These are phyloP conservation scores for Yoshiicerus persimilis DNA, from an alignment of 1,140 invertebrate species.

Conservation along the genomic window DNA sequence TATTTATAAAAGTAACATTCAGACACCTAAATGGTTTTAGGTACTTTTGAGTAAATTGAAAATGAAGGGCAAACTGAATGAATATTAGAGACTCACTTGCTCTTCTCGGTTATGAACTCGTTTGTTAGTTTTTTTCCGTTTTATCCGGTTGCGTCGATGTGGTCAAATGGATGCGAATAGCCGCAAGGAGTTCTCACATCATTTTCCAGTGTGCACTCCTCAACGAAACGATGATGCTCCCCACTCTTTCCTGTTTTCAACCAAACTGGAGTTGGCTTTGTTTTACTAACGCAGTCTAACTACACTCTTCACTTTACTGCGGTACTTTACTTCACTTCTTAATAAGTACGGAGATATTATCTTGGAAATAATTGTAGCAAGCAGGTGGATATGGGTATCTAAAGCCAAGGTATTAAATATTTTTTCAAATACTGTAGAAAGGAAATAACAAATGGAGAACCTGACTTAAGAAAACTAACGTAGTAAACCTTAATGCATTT, in stretches of 20 bases:
- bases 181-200: slow-evolving; percentile 14
- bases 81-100: neutral
- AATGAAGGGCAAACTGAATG: neutral
- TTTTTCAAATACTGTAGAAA: neutral
- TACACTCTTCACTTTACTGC: neutral
- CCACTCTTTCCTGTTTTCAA: neutral
- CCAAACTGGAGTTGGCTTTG: neutral
- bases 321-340: neutral
- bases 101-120: neutral
- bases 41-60: neutral
- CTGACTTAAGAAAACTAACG: no score
- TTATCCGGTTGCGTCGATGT: slow-evolving; percentile 19
- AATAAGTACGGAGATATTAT: neutral
- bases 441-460: neutral
- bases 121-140: neutral
- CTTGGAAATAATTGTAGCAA: neutral
- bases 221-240: neutral
- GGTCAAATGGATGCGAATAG: slow-evolving; percentile 8
- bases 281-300: neutral
- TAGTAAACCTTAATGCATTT: no score
- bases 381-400: neutral
- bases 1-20: neutral
- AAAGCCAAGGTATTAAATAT: neutral
- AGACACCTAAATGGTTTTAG: neutral
- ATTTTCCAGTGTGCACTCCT: neutral